These are phyloP conservation scores for Pseudochirops corinnae DNA, from an alignment of 2,797 vertebrate genomes.

Conservation along the genomic window DNA sequence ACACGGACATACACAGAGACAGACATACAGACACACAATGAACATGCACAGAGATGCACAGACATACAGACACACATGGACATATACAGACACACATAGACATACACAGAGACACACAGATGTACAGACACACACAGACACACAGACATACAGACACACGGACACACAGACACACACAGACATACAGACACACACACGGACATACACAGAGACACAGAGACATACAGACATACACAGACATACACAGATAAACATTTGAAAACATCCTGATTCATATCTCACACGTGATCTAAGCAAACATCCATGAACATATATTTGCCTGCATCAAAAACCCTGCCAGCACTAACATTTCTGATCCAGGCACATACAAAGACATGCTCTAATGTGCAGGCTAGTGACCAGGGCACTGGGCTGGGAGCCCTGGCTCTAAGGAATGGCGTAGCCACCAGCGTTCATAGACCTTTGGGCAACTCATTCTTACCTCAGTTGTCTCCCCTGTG, in stretches of 20 bases:
- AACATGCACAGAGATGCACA: no score
- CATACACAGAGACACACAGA: no score
- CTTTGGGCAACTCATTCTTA: neutral
- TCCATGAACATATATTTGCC: no score
- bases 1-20: neutral
- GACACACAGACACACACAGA: neutral
- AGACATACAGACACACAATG: no score
- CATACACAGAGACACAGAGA: no score
- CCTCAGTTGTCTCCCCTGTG: neutral
- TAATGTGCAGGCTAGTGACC: neutral
- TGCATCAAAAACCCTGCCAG: neutral
- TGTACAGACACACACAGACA: no score
- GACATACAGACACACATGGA: no score
- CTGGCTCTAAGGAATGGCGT: neutral
- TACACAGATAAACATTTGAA: neutral
- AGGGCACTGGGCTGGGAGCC: neutral
- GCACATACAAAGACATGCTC: neutral
- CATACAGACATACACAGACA: neutral
- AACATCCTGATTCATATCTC: neutral
- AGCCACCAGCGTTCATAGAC: neutral
- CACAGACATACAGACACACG: no score
- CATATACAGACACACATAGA: no score
- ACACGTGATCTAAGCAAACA: neutral
- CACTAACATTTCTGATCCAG: neutral
- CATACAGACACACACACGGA: no score